phyloP scores from a whole-genome alignment of 1,140 invertebrate genomes.

The Eurosta solidaginis region DNA sequence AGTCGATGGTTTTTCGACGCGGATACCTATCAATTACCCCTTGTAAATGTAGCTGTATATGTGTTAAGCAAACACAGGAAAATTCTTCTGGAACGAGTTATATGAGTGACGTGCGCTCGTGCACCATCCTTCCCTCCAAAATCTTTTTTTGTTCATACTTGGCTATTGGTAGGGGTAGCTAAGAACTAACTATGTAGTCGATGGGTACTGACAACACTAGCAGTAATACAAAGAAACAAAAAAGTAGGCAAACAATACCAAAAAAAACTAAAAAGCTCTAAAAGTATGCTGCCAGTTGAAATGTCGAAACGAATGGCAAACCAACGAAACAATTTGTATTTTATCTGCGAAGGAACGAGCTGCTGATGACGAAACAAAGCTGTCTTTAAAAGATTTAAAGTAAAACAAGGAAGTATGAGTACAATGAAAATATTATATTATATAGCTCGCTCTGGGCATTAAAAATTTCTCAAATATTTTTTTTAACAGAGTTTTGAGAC shows the following conservation, averaged over 20 bases:
- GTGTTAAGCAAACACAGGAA: too few relatives aligned
- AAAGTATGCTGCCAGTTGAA: slow-evolving; percentile 2
- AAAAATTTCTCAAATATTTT: too few relatives aligned
- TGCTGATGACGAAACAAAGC: too few relatives aligned
- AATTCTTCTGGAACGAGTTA: background rate
- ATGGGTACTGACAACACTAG: background rate
- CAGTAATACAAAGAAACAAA: background rate
- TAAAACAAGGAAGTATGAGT: too few relatives aligned
- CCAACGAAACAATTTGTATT: slow-evolving; percentile 59
- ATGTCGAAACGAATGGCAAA: background rate
- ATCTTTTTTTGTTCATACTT: background rate
- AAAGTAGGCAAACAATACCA: background rate
- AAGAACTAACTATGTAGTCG: background rate
- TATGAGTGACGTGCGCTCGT: background rate
- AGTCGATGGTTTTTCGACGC: too few relatives aligned
- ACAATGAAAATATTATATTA: too few relatives aligned
- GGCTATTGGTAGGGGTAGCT: background rate
- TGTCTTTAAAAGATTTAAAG: too few relatives aligned
- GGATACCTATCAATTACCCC: too few relatives aligned
- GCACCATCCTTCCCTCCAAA: background rate
- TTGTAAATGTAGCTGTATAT: too few relatives aligned
- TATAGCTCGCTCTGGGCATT: too few relatives aligned
- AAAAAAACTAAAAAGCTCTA: background rate
- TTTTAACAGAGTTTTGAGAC: too few relatives aligned
- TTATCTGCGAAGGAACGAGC: slow-evolving; percentile 50